Evolutionary conservation across 64 coral and sea anemone species (phyloP), one percentile per base, ranked within the genome.

Genomic region (Montipora foliosa): DNA sequence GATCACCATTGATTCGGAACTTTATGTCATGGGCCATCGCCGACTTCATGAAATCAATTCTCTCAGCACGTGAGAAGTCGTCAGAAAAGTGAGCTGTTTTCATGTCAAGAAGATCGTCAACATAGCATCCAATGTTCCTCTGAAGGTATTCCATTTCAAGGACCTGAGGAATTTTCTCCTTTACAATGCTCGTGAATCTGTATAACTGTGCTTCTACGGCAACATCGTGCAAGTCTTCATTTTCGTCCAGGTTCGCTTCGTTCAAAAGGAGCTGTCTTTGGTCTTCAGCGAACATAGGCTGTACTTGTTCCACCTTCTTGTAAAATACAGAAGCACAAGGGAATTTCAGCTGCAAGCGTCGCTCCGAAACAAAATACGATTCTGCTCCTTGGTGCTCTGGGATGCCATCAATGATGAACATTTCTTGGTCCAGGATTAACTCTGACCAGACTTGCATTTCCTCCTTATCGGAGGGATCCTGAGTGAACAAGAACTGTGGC

Each of bases 91-190:
- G 82, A 85, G 57, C 80, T 77, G 92, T 79, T 82, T 84, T 87
- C 48, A 96, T 83, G 47, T 94, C 92, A 64, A 96, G 81, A 90
- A 86, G 44, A 94, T 96, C 95, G 51, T 96, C 95, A 64, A 96
- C 24, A 58, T 96, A 96, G 2, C 46, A 49, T 76, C 37, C 55
- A 79, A 87, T 94, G 66, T 87, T 70, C 14, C 48, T 16, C 17
- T 75, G 59, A 45, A 93, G 60, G 79, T 84, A 91, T 16, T 91
- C 84, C 29, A 82, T 74, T 69, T 87, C 67, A 45, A 96, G 45
- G 0, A 96, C 77, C 15, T 90, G 90, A 53, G 95, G 92, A 76
- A 90, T 71, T 86, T 90, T 83, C 69, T 94, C 92, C 12, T 91
- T 87, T 6, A 96, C 68, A 21, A 93, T 80, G 49, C 15, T 55